phyloP scores from a whole-genome alignment of 2,113 vertebrate genomes.

The Atlantisia rogersi region DNA sequence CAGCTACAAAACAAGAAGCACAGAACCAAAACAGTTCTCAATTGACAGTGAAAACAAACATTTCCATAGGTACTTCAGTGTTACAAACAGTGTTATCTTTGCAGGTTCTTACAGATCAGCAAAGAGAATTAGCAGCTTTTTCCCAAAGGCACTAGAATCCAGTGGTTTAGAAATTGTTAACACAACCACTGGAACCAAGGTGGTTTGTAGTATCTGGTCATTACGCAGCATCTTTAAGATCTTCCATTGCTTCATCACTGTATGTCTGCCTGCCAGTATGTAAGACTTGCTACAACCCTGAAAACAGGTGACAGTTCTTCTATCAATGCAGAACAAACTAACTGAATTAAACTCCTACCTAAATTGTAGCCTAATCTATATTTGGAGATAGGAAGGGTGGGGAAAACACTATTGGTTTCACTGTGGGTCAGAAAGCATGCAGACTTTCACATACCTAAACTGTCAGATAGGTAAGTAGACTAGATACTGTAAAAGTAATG shows the following conservation, averaged over 20 bases:
- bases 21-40: background rate
- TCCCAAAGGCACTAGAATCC: background rate
- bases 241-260: background rate
- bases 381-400: background rate
- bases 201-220: background rate
- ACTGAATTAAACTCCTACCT: background rate
- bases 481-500: background rate
- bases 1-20: conserved; percentile 75
- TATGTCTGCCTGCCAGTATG: background rate
- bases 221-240: background rate
- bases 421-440: background rate
- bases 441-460: background rate
- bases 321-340: background rate
- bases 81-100: background rate
- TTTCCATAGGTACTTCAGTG: background rate
- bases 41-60: background rate
- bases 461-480: background rate
- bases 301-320: background rate
- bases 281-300: background rate
- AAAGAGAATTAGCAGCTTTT: conserved; percentile 1
- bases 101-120: background rate
- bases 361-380: background rate
- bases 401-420: background rate
- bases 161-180: background rate
- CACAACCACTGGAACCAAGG: background rate